Percentiles rank a stretch among this genome's conserved stretches.
Conservation (phyloP, 1,140 invertebrate genomes). For the Thrips palmi region DNA sequence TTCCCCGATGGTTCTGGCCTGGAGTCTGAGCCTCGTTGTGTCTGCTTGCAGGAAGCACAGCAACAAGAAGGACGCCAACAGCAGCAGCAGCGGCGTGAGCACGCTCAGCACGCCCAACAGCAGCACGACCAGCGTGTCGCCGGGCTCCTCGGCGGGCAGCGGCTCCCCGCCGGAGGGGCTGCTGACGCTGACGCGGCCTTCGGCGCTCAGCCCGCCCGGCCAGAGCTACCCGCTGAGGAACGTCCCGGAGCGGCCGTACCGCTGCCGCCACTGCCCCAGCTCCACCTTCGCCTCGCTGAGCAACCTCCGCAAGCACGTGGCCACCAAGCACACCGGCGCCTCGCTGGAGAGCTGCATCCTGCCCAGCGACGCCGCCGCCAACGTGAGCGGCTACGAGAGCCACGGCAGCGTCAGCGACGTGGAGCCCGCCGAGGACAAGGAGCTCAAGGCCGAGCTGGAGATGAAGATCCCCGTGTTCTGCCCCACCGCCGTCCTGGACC, state of each 20-base stretch:
- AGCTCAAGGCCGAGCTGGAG: constrained; percentile 1
- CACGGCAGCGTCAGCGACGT: constrained; percentile 15
- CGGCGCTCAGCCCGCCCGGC: constrained; percentile 13
- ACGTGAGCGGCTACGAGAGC: constrained; percentile 9
- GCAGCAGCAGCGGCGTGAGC: too few relatives aligned
- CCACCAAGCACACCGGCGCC: constrained; percentile 37
- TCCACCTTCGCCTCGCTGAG: constrained; percentile 69
- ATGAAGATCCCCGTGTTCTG: constrained; percentile 5
- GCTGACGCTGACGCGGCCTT: not conserved
- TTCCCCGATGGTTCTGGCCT: too few relatives aligned
- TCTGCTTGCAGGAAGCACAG: constrained; percentile 22
- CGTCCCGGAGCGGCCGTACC: constrained; percentile 63
- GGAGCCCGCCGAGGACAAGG: constrained; percentile 7
- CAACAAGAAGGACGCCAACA: constrained; percentile 21
- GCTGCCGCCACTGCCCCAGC: constrained; percentile 66
- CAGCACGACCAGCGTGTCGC: too few relatives aligned
- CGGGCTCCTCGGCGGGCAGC: not conserved
- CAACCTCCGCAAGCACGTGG: constrained; percentile 57
- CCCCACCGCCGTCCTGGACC: constrained; percentile 1
- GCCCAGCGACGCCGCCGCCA: constrained; percentile 9
- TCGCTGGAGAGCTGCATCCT: not conserved
- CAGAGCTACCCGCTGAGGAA: constrained; percentile 38
- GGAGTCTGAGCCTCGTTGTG: too few relatives aligned
- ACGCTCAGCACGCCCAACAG: too few relatives aligned
- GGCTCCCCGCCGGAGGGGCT: not conserved